Evolutionary conservation across 1,140 invertebrate genomes (phyloP).

Genomic region (Aphidius gifuensis): DNA sequence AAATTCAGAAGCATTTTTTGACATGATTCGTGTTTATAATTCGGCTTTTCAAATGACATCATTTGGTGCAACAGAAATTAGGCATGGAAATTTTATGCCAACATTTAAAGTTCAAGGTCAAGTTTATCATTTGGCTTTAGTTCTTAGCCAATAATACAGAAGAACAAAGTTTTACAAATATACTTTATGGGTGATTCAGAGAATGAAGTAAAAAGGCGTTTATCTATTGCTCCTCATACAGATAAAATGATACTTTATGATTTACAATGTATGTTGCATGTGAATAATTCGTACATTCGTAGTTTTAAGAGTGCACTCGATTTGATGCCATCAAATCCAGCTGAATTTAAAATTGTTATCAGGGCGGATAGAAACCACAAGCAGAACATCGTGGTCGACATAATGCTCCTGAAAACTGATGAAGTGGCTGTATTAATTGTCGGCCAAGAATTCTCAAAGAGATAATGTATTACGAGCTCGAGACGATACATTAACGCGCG

Average conservation of each 20-base stretch:
- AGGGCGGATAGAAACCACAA: not conserved
- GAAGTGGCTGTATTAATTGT: slow-evolving; percentile 7
- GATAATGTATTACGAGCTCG: slow-evolving; percentile 19
- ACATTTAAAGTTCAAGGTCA: slow-evolving; percentile 55
- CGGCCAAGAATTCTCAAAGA: slow-evolving; percentile 2
- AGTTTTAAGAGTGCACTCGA: too few relatives aligned
- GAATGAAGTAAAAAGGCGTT: too few relatives aligned
- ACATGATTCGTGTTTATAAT: slow-evolving; percentile 47
- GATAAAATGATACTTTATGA: too few relatives aligned
- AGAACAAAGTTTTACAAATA: too few relatives aligned
- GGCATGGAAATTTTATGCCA: slow-evolving; percentile 25
- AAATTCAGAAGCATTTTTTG: slow-evolving; percentile 46
- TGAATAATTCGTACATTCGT: too few relatives aligned
- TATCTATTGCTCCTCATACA: too few relatives aligned
- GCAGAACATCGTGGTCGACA: not conserved
- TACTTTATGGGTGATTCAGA: too few relatives aligned
- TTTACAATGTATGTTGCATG: too few relatives aligned
- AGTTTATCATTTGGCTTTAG: too few relatives aligned
- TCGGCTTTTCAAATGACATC: slow-evolving; percentile 45
- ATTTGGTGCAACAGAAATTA: slow-evolving; percentile 41
- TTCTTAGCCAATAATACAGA: too few relatives aligned
- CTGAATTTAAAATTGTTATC: too few relatives aligned
- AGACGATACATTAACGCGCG: not conserved
- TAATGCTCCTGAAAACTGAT: slow-evolving; percentile 4
- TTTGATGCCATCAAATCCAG: too few relatives aligned